Base-by-base conservation (phyloP, 1,140 invertebrate genomes). In the Calephelis virginiensis region DNA sequence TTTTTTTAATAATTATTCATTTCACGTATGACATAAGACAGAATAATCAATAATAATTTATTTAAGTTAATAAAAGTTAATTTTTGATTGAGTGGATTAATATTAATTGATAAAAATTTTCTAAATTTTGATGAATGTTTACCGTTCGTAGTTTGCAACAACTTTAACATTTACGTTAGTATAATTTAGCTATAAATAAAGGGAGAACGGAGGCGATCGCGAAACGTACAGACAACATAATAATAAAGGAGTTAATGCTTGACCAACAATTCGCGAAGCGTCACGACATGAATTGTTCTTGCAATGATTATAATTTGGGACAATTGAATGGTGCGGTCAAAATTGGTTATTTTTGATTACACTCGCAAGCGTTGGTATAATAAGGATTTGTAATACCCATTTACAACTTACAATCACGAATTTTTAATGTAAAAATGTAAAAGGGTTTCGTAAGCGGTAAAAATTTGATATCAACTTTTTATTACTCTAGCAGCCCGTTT, bases 341-440 rank as follows among this genome's bases (percentile, higher is more conserved):
- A 81, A 83, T 85, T 78, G 77, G 50, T 72, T 65, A 81, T 82
- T 83, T 82, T 81, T 73, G 80, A 84, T 86, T 81, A 80, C 73
- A 68, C 69, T 64, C 71, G 74, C 74, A 76, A 77, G 56, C 71
- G 66, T 66, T 73, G 69, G 59, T 73, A 78, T 83, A 83, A 81
- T 84, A 78, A 85, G 77, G 69, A 75, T 85, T 86, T 81, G 72
- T 73, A 81, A 86, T 84, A 82, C 76, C 77, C 64, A 80, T 59
- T 74, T 71, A 72, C 71, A 64, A 72, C 67, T 68, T 78, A 74
- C 64, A 75, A 72, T 85, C 84, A 84, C 83, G 83, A 83, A 71
- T 79, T 79, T 81, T 81, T 71, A 64, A 62, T 66, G 63, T 67
- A 75, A 73, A 76, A 70, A 49, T 11, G 14, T 53, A 53, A 53